Percentiles rank a stretch among this genome's conserved stretches.
Conservation (phyloP, 2,888 invertebrate species). For the Drosophila hawaiiensis region DNA sequence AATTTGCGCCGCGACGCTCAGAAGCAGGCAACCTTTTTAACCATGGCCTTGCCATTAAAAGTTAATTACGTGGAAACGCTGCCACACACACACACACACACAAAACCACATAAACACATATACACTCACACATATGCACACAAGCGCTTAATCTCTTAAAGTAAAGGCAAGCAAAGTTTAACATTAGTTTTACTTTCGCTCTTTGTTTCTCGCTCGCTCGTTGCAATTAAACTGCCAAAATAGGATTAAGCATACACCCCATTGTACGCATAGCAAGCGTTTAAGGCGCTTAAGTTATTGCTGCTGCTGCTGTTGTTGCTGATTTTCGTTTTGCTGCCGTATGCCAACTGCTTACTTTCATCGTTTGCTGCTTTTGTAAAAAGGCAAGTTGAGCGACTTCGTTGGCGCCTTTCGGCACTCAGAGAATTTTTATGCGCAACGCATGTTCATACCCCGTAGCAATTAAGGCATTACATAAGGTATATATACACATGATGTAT, state of each 20-base stretch:
- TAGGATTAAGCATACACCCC: conserved; percentile 74
- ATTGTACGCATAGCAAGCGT: conserved; percentile 54
- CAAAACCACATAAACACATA: not conserved
- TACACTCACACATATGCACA: not conserved
- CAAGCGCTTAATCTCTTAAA: conserved; percentile 31
- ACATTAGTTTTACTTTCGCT: conserved; percentile 46
- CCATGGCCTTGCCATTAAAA: conserved; percentile 56
- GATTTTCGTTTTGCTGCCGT: conserved; percentile 14
- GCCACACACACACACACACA: conserved; percentile 30
- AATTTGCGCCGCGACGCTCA: conserved; percentile 22
- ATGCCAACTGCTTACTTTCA: conserved; percentile 8
- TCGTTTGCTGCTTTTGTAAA: conserved; percentile 5
- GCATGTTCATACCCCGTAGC: conserved; percentile 6
- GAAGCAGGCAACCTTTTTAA: conserved; percentile 48
- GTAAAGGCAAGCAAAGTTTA: conserved; percentile 36
- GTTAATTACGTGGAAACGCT: conserved; percentile 69
- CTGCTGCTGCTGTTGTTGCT: conserved; percentile 12
- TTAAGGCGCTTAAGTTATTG: conserved; percentile 63
- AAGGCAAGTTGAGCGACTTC: conserved; percentile 24
- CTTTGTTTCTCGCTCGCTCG: conserved; percentile 3
- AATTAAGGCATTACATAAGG: not conserved
- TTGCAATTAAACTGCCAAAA: conserved; percentile 73
- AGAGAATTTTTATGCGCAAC: conserved; percentile 17
- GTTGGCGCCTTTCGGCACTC: conserved; percentile 19
- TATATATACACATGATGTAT: not conserved